Conservation (phyloP, 2,888 invertebrate species). For the Arctia plantaginis region DNA sequence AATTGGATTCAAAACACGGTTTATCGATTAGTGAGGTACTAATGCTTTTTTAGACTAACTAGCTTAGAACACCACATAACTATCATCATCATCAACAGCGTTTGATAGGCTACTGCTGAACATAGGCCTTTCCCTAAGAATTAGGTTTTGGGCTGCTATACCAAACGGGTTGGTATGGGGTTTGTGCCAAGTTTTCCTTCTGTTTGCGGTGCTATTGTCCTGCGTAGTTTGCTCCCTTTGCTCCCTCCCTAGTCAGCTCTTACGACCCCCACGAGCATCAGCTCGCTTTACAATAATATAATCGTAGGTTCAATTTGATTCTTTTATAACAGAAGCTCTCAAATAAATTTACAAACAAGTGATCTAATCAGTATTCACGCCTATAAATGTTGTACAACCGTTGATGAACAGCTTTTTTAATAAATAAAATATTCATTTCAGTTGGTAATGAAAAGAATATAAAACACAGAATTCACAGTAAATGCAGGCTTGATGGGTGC, state of each 20-base stretch:
- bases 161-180: no score
- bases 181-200: no score
- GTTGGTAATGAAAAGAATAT: slow-evolving; percentile 23
- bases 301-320: not conserved
- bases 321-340: not conserved
- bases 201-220: no score
- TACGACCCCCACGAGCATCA: not conserved
- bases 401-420: slow-evolving; percentile 9
- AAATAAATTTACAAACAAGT: slow-evolving; percentile 1
- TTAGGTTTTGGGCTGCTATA: no score
- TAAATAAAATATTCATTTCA: slow-evolving; percentile 14
- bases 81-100: no score
- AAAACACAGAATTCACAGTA: slow-evolving; percentile 22
- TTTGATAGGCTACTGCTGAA: no score
- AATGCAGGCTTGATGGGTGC: slow-evolving; percentile 23
- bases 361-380: slow-evolving; percentile 8
- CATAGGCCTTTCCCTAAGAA: no score
- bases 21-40: no score
- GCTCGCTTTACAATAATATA: not conserved
- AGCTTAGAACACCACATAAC: not conserved
- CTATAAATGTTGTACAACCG: not conserved
- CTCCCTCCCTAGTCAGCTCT: no score
- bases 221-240: no score
- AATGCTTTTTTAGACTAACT: not conserved
- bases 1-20: not conserved